These are phyloP conservation scores for Dione vanillae DNA, from an alignment of 2,888 invertebrate species.

Conservation along the genomic window DNA sequence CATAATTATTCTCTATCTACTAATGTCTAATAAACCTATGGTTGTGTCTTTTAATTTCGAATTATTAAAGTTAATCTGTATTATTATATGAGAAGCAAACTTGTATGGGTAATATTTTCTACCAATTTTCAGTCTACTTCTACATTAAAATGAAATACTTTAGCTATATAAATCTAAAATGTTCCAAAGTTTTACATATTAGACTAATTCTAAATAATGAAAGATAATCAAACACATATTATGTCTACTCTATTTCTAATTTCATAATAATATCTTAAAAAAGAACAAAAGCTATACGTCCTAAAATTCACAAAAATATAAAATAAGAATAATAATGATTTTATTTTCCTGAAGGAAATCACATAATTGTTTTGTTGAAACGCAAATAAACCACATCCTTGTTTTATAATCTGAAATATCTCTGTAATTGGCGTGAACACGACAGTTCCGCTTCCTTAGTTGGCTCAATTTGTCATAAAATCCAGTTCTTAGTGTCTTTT, in stretches of 20 bases:
- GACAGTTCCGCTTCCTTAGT: slow-evolving; percentile 10
- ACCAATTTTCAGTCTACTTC: not conserved
- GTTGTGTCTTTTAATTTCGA: too few species aligned
- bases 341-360: not conserved
- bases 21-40: too few species aligned
- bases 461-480: slow-evolving; percentile 17
- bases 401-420: not conserved
- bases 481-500: not conserved
- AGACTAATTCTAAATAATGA: not conserved
- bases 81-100: too few species aligned
- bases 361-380: not conserved
- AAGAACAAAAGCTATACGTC: too few species aligned
- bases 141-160: not conserved
- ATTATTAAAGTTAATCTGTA: too few species aligned
- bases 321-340: not conserved
- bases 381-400: not conserved
- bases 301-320: not conserved
- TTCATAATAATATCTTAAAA: too few species aligned
- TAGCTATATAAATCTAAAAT: not conserved
- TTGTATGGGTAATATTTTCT: not conserved
- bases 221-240: too few species aligned
- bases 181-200: not conserved
- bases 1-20: too few species aligned
- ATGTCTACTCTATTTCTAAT: too few species aligned
- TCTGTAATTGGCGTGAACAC: not conserved